Percentiles rank a stretch among this genome's conserved stretches.
Conservation (phyloP, 2,797 vertebrate species). For the Oophaga sylvatica region DNA sequence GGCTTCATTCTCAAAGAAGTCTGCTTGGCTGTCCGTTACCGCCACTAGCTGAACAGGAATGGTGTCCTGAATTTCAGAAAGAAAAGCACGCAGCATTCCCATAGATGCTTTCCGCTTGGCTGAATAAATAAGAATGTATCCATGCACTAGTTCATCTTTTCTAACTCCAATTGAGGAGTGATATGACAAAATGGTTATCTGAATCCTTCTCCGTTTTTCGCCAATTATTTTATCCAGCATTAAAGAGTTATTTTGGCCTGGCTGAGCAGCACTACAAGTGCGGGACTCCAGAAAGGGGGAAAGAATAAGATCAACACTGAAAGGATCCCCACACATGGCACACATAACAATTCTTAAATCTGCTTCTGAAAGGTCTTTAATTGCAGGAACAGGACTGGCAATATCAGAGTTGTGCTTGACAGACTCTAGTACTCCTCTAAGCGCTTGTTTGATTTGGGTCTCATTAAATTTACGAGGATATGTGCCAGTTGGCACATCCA, state of each 20-base stretch:
- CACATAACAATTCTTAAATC: conserved; percentile 98
- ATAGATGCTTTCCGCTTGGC: conserved; percentile 98
- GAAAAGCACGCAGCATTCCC: conserved; percentile 96
- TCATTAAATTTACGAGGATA: conserved; percentile 97
- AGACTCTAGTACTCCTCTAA: conserved; percentile 91
- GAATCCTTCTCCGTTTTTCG: conserved; percentile 91
- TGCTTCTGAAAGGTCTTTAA: conserved; percentile 95
- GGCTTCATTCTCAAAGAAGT: conserved; percentile 97
- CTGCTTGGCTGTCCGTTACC: conserved; percentile 97
- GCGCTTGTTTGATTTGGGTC: conserved; percentile 94
- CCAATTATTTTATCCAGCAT: conserved; percentile 98
- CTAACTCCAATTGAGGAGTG: conserved; percentile 96
- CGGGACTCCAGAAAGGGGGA: conserved; percentile 97
- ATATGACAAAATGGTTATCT: conserved; percentile 95
- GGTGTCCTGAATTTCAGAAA: conserved; percentile 95
- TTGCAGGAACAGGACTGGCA: conserved; percentile 87
- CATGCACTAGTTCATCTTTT: conserved; percentile 97
- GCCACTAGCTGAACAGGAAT: conserved; percentile 98
- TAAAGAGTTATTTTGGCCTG: conserved; percentile 93
- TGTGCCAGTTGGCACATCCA: conserved; percentile 90
- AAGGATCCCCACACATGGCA: conserved; percentile 98
- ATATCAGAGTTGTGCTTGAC: conserved; percentile 94
- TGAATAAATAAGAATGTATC: conserved; percentile 97
- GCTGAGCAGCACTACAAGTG: conserved; percentile 93
- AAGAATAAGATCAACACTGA: conserved; percentile 97